Evolutionary conservation across 2,888 invertebrate genomes (phyloP).

Genomic region (Caenorhabditis zanzibari): DNA sequence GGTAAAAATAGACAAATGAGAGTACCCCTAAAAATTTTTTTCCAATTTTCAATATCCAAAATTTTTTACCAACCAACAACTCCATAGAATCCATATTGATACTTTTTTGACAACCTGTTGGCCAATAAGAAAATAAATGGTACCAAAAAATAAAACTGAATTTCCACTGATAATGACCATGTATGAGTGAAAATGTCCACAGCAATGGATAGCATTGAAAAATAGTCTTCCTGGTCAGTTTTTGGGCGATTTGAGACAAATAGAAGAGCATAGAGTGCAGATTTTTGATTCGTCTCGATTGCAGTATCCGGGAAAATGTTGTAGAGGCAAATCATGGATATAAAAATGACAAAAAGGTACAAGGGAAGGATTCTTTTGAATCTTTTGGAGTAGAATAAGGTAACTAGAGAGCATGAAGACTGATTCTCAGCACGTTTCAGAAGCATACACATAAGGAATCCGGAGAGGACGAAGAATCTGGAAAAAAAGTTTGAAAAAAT

Average conservation of each 20-base stretch:
- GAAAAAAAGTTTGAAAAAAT: constrained; percentile 24
- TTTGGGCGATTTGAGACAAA: constrained; percentile 48
- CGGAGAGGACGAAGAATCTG: constrained; percentile 31
- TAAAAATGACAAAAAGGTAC: constrained; percentile 24
- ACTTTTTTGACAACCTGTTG: background rate
- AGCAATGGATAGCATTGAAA: constrained; percentile 28
- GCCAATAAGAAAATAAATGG: background rate
- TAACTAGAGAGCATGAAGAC: background rate
- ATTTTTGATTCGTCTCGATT: constrained; percentile 22
- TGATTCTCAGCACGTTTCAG: background rate
- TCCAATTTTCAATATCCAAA: background rate
- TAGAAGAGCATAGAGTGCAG: constrained; percentile 9
- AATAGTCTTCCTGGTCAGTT: constrained; percentile 47
- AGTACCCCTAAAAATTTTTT: background rate
- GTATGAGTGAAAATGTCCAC: constrained; percentile 53
- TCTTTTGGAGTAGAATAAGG: background rate
- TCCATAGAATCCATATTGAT: constrained; percentile 16
- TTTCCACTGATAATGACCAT: constrained; percentile 50
- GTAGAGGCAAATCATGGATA: constrained; percentile 13
- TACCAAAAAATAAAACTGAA: constrained; percentile 44
- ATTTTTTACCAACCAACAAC: background rate
- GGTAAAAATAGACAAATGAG: constrained; percentile 19
- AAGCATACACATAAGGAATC: constrained; percentile 4
- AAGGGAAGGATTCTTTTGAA: constrained; percentile 41
- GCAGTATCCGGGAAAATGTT: constrained; percentile 46